phyloP scores from a whole-genome alignment of 1,140 invertebrate species.

The Tetramorium parvispinum region DNA sequence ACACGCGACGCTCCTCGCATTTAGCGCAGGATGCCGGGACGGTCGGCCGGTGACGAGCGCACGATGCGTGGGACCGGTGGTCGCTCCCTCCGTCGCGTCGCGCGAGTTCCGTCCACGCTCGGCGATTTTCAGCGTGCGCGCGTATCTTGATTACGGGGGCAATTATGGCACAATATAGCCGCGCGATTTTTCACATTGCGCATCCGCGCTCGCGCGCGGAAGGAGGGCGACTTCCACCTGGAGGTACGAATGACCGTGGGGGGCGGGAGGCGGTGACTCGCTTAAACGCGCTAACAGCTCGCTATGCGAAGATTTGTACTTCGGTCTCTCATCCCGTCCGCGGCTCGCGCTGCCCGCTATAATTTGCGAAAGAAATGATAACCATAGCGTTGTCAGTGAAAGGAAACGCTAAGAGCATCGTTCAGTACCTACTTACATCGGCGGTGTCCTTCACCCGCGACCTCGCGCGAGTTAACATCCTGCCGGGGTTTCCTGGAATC shows the following conservation, averaged over 20 bases:
- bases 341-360: constrained; percentile 16
- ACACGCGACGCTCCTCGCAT: constrained; percentile 38
- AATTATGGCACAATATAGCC: constrained; percentile 56
- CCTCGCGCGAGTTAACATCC: constrained; percentile 64
- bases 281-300: constrained; percentile 59
- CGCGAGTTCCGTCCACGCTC: constrained; percentile 30
- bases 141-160: constrained; percentile 58
- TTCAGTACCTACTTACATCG: constrained; percentile 38
- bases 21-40: constrained; percentile 34
- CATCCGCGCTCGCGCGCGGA: background rate
- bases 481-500: constrained; percentile 63
- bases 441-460: constrained; percentile 69
- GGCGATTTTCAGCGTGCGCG: constrained; percentile 49
- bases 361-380: constrained; percentile 69
- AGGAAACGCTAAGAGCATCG: constrained; percentile 63
- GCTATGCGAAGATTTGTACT: constrained; percentile 44
- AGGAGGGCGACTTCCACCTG: background rate
- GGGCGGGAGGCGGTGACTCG: constrained; percentile 7
- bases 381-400: constrained; percentile 61
- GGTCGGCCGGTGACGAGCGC: constrained; percentile 29
- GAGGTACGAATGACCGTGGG: background rate
- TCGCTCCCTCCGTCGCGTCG: constrained; percentile 20
- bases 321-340: constrained; percentile 21
- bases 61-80: constrained; percentile 42
- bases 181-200: constrained; percentile 53